Conservation (phyloP, 1,140 invertebrate species). For the Lepidurus couesii region DNA sequence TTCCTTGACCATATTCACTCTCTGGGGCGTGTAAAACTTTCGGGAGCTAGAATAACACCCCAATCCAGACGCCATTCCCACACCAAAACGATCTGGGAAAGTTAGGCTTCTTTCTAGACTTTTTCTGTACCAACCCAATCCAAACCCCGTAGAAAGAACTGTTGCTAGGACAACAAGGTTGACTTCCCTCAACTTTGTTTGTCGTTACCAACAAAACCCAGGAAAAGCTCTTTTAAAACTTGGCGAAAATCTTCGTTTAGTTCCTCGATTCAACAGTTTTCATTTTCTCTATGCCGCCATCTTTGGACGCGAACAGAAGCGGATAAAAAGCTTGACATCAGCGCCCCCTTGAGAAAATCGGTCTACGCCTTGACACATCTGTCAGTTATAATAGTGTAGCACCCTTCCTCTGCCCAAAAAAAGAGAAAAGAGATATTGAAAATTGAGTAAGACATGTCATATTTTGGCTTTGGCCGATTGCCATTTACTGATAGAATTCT, state of each 20-base stretch:
- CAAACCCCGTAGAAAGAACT: neutral
- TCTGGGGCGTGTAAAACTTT: neutral
- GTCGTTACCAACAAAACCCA: neutral
- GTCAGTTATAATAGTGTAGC: too few species aligned
- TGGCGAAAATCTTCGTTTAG: neutral
- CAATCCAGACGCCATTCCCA: neutral
- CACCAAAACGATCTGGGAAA: neutral
- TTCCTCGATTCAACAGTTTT: neutral
- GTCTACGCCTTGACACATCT: too few species aligned
- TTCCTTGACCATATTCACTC: neutral
- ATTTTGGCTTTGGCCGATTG: too few species aligned
- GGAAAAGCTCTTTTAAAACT: neutral
- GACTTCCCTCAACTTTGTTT: neutral
- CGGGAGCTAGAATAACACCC: neutral
- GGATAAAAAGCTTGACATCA: too few species aligned
- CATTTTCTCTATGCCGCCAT: neutral
- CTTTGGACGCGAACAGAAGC: too few species aligned
- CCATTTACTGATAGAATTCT: too few species aligned
- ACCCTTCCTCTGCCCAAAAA: too few species aligned
- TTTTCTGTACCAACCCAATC: neutral
- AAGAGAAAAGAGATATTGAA: too few species aligned
- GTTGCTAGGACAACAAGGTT: conserved; percentile 4
- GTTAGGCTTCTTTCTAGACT: neutral
- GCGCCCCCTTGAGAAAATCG: too few species aligned
- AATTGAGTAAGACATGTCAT: too few species aligned